Evolutionary conservation across 1,140 invertebrate species (phyloP).

Genomic region (Saccostrea echinata): DNA sequence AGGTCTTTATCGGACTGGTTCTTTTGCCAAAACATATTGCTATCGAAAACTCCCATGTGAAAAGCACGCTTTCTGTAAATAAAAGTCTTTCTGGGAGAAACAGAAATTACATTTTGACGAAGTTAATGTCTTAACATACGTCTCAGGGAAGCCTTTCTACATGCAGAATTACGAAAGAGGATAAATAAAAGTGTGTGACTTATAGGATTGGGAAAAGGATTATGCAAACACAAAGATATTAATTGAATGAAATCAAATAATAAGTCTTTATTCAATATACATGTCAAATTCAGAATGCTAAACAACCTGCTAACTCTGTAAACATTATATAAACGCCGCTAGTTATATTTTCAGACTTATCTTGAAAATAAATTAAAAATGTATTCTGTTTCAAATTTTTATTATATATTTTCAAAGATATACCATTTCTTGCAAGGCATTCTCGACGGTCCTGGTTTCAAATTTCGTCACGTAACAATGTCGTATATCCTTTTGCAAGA

Average conservation of each 20-base stretch:
- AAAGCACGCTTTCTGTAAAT: constrained; percentile 28
- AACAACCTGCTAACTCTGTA: too few relatives aligned
- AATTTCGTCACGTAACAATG: constrained; percentile 1
- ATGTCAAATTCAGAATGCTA: too few relatives aligned
- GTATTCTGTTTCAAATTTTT: constrained; percentile 2
- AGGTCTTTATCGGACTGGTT: constrained; percentile 10
- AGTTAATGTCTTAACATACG: constrained; percentile 10
- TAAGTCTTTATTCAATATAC: too few relatives aligned
- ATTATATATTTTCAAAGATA: neutral
- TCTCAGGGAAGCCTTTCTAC: too few relatives aligned
- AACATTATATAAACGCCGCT: too few relatives aligned
- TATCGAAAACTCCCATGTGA: constrained; percentile 11
- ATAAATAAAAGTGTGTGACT: too few relatives aligned
- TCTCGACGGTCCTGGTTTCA: neutral
- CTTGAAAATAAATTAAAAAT: neutral
- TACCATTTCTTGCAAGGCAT: neutral
- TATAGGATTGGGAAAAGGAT: too few relatives aligned
- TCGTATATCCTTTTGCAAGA: neutral
- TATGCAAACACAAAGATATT: too few relatives aligned
- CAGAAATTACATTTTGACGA: constrained; percentile 5
- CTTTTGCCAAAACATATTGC: constrained; percentile 31
- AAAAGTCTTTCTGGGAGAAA: neutral
- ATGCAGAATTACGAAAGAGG: too few relatives aligned
- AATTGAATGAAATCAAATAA: too few relatives aligned
- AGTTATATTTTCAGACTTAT: neutral